Percentiles rank a stretch among this genome's conserved stretches.
phyloP scores from a whole-genome alignment of 2,113 vertebrate genomes.

The Synodontis membranacea region DNA sequence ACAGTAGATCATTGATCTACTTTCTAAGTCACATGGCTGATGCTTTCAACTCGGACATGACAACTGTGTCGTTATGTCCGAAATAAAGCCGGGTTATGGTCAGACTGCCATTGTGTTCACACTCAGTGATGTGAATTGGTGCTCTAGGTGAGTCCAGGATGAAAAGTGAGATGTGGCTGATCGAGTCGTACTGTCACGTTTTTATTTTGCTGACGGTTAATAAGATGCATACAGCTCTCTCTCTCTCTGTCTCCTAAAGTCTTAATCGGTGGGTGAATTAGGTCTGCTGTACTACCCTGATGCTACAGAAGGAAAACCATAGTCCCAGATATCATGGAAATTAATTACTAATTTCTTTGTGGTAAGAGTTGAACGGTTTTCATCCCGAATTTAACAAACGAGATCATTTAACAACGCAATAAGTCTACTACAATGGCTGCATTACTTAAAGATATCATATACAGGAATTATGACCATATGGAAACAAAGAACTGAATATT shows the following conservation, averaged over 20 bases:
- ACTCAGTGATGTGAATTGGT: neutral
- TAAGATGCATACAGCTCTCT: neutral
- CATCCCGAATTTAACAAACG: neutral
- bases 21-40: neutral
- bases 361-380: neutral
- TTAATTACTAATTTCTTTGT: neutral
- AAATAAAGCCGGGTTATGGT: neutral
- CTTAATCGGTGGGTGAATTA: neutral
- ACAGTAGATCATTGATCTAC: neutral
- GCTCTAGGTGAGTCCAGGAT: neutral
- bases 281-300: neutral
- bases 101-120: neutral
- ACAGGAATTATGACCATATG: neutral
- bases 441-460: neutral
- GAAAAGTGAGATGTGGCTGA: neutral
- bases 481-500: neutral
- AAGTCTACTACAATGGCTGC: neutral
- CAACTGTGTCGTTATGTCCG: too few relatives aligned
- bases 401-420: neutral
- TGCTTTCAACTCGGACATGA: neutral
- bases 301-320: neutral
- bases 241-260: neutral
- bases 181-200: neutral
- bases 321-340: too few relatives aligned
- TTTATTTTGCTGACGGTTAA: neutral